phyloP scores from a whole-genome alignment of 2,888 invertebrate species.

The Spicauda simplicius region DNA sequence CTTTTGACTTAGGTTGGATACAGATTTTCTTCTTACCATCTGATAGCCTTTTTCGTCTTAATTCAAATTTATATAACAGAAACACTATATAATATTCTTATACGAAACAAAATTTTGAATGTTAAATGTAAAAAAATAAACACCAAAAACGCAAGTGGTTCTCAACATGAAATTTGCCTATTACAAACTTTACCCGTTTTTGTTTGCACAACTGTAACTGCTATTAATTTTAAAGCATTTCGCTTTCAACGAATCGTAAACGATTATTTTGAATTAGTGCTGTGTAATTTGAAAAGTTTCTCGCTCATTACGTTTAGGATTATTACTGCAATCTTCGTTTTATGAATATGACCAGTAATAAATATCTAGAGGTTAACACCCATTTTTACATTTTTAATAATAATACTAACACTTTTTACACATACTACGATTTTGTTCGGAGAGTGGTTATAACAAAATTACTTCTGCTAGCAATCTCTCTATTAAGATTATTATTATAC shows the following conservation, averaged over 20 bases:
- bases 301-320: conserved; percentile 12
- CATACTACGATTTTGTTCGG: too few relatives aligned
- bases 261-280: conserved; percentile 45
- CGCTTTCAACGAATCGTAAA: conserved; percentile 42
- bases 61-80: too few relatives aligned
- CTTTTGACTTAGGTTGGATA: too few relatives aligned
- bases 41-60: too few relatives aligned
- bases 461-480: too few relatives aligned
- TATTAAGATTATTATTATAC: too few relatives aligned
- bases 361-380: not conserved
- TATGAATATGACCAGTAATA: conserved; percentile 6
- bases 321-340: conserved; percentile 13
- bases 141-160: conserved; percentile 7
- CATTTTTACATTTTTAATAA: not conserved
- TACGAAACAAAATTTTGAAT: too few relatives aligned
- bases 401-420: too few relatives aligned
- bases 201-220: conserved; percentile 18
- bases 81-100: too few relatives aligned
- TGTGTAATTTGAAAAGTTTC: conserved; percentile 44
- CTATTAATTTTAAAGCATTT: conserved; percentile 46
- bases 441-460: too few relatives aligned
- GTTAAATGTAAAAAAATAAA: too few relatives aligned
- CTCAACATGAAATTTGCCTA: conserved; percentile 2
- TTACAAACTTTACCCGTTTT: conserved; percentile 19
- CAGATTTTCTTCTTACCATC: too few relatives aligned